Evolutionary conservation across 2,797 vertebrate genomes (phyloP), one percentile per base, ranked within the genome.

Genomic region (Hoplostethus mediterraneus): DNA sequence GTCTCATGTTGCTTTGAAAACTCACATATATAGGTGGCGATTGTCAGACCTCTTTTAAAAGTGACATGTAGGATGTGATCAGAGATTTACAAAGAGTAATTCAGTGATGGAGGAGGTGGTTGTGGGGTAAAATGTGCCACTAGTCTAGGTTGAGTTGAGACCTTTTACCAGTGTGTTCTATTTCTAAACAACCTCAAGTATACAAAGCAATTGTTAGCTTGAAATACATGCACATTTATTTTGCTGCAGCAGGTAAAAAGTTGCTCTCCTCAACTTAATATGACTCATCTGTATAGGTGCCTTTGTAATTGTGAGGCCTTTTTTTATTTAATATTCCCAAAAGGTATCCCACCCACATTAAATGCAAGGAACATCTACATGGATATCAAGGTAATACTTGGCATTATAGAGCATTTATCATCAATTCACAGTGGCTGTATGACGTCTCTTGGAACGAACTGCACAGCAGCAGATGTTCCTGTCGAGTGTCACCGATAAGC

Each of bases 1-100:
- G 11, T 5, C 5, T 45, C 44, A 45, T 45, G 44, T 13, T 45
- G 44, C 40, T 45, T 55, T 61, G 58, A 33, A 62, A 70, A 45
- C 16, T 8, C 49, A 38, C 16, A 30, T 36, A 36, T 6, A 36
- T 6, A 45, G 12, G 40, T 42, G 44, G 44, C 14, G 44, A 45
- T 45, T 45, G 44, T 45, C 44, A 45, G 44, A 14, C 1, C 1
- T 45, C 44, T 45, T 14, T 45, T 14, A 45, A 45, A 13, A 4
- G 4, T 45, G 13, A 45, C 44, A 45, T 13, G 13, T 14, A 14
- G 12, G 13, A 36, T 36, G 33, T 36, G 33, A 36, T 36, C 33
- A 8, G 5, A 36, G 33, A 36, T 36, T 36, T 36, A 8, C 3
- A 6, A 36, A 36, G 33, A 36, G 7, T 36, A 36, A 36, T 36